Percentiles rank a stretch among this genome's conserved stretches.
Evolutionary conservation across 2,888 invertebrate genomes (phyloP).

Genomic region (Hipparchia sbordonii): DNA sequence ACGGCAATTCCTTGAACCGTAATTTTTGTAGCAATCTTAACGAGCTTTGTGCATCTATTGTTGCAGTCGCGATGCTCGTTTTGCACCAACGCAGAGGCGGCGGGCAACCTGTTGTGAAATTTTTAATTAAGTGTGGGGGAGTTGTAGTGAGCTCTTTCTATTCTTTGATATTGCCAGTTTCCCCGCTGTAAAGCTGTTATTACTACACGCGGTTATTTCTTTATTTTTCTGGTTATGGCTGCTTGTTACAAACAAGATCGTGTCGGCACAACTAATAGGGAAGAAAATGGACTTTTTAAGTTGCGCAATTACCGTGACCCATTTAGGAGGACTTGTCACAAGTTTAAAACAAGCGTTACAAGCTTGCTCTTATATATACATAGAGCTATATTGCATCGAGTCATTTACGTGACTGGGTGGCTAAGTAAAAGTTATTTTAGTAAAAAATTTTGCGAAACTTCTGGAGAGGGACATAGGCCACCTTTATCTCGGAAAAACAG

Average conservation of each 20-base stretch:
- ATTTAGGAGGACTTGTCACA: conserved; percentile 5
- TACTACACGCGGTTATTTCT: conserved; percentile 41
- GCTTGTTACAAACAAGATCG: conserved; percentile 26
- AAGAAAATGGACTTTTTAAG: conserved; percentile 12
- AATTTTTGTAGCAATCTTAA: conserved; percentile 32
- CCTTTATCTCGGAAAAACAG: no score
- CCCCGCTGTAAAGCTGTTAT: conserved; percentile 45
- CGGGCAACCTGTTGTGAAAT: conserved; percentile 75
- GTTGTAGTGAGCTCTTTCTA: conserved; percentile 52
- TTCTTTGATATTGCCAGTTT: conserved; percentile 55
- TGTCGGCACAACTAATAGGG: conserved; percentile 12
- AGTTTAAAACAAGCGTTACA: conserved; percentile 3
- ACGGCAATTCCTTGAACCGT: conserved; percentile 19
- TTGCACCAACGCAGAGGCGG: conserved; percentile 49
- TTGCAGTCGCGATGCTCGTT: conserved; percentile 46
- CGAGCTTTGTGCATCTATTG: conserved; percentile 45
- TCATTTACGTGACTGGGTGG: neutral
- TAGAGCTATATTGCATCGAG: neutral
- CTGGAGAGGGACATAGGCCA: no score
- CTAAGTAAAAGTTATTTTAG: no score
- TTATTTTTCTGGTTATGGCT: conserved; percentile 29
- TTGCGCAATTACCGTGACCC: conserved; percentile 12
- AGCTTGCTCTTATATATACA: neutral
- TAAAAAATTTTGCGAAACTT: no score
- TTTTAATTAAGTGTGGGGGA: conserved; percentile 73